Evolutionary conservation across 2,113 vertebrate species (phyloP).

Genomic region (Pardalotus punctatus): DNA sequence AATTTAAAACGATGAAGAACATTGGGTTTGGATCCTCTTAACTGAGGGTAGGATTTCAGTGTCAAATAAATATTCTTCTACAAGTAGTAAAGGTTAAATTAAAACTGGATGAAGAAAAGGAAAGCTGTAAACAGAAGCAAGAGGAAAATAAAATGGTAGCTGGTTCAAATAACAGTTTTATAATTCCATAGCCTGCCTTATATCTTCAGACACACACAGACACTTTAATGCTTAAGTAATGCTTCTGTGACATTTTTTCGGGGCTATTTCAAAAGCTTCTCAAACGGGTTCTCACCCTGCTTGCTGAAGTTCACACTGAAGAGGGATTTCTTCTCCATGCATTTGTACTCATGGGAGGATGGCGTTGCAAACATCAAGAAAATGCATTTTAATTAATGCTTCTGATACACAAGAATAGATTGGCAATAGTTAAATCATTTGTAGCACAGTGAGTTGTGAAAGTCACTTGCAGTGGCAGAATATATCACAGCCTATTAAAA

Average conservation of each 20-base stretch:
- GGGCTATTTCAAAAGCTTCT: neutral
- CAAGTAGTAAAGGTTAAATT: neutral
- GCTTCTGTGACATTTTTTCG: rapidly evolving
- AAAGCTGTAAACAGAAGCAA: neutral
- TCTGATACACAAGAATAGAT: neutral
- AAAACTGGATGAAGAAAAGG: neutral
- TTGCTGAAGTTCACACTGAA: neutral
- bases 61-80: neutral
- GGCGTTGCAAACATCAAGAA: neutral
- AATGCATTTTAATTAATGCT: neutral
- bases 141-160: neutral
- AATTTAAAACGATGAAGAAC: neutral
- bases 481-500: constrained; percentile 24
- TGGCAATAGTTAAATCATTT: constrained; percentile 19
- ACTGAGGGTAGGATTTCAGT: neutral
- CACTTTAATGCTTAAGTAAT: neutral
- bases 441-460: constrained; percentile 46
- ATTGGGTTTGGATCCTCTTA: neutral
- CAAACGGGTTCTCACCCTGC: neutral
- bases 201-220: neutral
- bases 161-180: neutral
- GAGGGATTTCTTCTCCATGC: neutral
- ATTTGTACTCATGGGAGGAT: neutral
- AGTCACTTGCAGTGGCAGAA: constrained; percentile 64
- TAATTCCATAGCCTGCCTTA: neutral